Percentiles rank a stretch among this genome's conserved stretches.
Evolutionary conservation across 2,113 vertebrate genomes (phyloP).

Genomic region (Neotragus moschatus): DNA sequence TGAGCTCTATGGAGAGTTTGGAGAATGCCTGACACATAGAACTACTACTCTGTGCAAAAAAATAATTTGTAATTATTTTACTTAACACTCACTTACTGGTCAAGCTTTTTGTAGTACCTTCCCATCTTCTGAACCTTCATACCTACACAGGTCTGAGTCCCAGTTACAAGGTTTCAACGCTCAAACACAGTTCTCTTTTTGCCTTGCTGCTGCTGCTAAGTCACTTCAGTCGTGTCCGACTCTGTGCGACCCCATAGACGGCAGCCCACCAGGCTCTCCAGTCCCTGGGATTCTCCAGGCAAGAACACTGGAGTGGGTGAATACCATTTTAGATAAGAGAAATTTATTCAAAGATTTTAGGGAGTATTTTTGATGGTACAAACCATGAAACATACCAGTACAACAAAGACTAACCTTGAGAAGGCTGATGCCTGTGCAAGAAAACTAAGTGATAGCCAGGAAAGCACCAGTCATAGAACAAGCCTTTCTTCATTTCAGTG

Average conservation of each 20-base stretch:
- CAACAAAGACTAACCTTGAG: neutral
- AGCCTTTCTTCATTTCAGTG: neutral
- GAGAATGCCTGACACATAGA: neutral
- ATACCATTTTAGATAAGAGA: neutral
- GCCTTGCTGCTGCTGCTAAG: too few species aligned
- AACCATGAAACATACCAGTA: neutral
- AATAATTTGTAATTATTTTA: neutral
- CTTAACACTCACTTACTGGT: neutral
- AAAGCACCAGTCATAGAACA: neutral
- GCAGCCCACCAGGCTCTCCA: too few species aligned
- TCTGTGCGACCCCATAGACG: too few species aligned
- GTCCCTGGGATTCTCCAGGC: too few species aligned
- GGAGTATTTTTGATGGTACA: neutral
- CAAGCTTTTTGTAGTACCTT: neutral
- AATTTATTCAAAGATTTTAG: neutral
- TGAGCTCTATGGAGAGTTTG: neutral
- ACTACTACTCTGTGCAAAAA: neutral
- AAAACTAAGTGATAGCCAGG: neutral
- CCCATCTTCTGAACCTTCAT: neutral
- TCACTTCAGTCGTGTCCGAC: too few species aligned
- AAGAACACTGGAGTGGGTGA: too few species aligned
- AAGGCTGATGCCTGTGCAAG: neutral
- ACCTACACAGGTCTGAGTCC: neutral
- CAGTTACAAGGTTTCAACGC: neutral
- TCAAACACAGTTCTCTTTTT: neutral